Percentiles rank a stretch among this genome's conserved stretches.
Evolutionary conservation across 2,888 invertebrate species (phyloP).

Genomic region (Pyrgus malvae): DNA sequence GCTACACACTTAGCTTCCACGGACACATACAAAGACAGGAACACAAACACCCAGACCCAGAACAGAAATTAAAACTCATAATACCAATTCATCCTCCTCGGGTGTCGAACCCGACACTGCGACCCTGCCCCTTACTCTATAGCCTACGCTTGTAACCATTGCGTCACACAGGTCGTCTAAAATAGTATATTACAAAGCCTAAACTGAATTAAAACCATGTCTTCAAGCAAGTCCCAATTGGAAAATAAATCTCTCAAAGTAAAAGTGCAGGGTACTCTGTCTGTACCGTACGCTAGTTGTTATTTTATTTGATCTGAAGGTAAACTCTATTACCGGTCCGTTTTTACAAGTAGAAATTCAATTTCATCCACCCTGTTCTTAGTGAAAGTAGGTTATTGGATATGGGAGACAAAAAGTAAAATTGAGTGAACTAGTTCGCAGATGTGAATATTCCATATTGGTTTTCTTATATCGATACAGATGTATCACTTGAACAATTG

Average conservation of each 20-base stretch:
- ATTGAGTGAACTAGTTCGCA: slow-evolving; percentile 37
- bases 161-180: too few relatives aligned
- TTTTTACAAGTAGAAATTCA: slow-evolving; percentile 75
- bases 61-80: too few relatives aligned
- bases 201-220: neutral
- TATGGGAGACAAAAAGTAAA: slow-evolving; percentile 54
- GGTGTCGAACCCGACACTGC: too few relatives aligned
- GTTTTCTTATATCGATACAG: slow-evolving; percentile 17
- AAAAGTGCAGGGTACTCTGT: neutral
- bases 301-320: slow-evolving; percentile 74
- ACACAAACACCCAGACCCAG: too few relatives aligned
- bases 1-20: too few relatives aligned
- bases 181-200: too few relatives aligned
- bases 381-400: slow-evolving; percentile 65
- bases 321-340: slow-evolving; percentile 74
- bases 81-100: too few relatives aligned
- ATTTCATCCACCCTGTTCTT: slow-evolving; percentile 66
- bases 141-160: too few relatives aligned
- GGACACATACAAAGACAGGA: too few relatives aligned
- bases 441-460: slow-evolving; percentile 18
- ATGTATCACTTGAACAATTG: neutral
- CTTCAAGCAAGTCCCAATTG: neutral
- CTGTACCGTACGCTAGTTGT: slow-evolving; percentile 49
- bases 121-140: too few relatives aligned
- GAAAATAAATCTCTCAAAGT: slow-evolving; percentile 15